Evolutionary conservation across 2,888 invertebrate genomes (phyloP), one percentile per base, ranked within the genome.

Genomic region (Leucophenga montana): DNA sequence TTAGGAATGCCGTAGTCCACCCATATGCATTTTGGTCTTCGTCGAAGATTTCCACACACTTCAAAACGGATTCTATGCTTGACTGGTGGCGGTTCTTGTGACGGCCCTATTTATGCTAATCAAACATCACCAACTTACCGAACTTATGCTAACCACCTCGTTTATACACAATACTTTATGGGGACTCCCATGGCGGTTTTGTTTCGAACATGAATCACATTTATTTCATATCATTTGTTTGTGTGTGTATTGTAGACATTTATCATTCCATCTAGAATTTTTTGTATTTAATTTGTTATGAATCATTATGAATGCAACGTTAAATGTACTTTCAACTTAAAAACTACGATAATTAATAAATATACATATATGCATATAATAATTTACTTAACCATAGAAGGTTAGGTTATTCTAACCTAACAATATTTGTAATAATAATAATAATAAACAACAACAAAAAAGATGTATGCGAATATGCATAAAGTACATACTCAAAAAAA

Each of bases 311-410:
- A 20, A 67, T 68, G 65, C 67, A 67, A 74, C 71, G 75, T 75
- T 72, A 75, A 71, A 75, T 75, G 64, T 74, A 65, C 20, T 22
- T 59, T 61, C 44, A 50, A n/a, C 61, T 53, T 39, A 18, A 13
- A 31, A n/a, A 67, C 20, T 27, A 16, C n/a, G 18, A 66, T 27
- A 64, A 13, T n/a, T 13, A 59, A 33, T 27, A 22, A 44, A 44
- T 54, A 31, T 62, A 6, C 50, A 5, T 62, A 33, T 18, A 14
- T 39, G 39, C 74, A 56, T 56, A 59, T 22, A 33, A 31, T 16
- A 44, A 46, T 27, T 33, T 61, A 27, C 61, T 16, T 59, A 31
- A 31, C 56, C 22, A 27, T 22, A 27, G 8, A 22, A 22, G 33
- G n/a, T 18, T 44, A 44, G 8, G 9, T 5, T 20, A 44, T n/a